These are phyloP conservation scores for Sebastes schlegelii DNA, from an alignment of 2,113 vertebrate species.

Conservation along the genomic window DNA sequence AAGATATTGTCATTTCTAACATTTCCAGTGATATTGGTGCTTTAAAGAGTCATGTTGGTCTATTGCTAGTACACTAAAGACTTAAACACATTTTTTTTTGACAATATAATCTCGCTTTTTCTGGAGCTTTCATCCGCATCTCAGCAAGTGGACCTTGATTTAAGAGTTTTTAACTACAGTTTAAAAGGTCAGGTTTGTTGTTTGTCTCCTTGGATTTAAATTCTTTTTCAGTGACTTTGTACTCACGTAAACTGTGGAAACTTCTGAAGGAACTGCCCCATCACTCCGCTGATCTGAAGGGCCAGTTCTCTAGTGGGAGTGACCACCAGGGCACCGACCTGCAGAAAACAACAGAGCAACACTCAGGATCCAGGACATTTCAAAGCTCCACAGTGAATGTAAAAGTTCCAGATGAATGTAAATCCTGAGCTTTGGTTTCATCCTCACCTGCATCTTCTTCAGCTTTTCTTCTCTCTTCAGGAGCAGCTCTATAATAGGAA, in stretches of 20 bases:
- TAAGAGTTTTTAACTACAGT: neutral
- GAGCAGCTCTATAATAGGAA: conserved; percentile 93
- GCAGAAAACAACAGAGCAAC: neutral
- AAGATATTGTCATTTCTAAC: neutral
- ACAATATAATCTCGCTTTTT: neutral
- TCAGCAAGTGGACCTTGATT: neutral
- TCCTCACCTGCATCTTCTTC: conserved; percentile 91
- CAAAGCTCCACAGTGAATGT: neutral
- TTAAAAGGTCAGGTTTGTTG: neutral
- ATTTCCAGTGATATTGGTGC: too few relatives aligned
- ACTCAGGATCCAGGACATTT: neutral
- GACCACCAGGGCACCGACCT: conserved; percentile 95
- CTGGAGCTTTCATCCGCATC: neutral
- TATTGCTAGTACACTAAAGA: neutral
- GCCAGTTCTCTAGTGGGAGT: conserved; percentile 96
- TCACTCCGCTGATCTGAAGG: conserved; percentile 93
- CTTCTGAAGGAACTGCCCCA: conserved; percentile 87
- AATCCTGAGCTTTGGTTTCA: neutral
- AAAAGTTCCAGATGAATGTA: too few relatives aligned
- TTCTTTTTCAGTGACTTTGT: neutral
- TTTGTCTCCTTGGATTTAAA: neutral
- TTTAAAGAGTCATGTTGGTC: too few relatives aligned
- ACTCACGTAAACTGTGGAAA: conserved; percentile 92
- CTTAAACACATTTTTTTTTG: too few relatives aligned
- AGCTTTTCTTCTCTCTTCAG: conserved; percentile 91